Evolutionary conservation across 2,113 vertebrate species (phyloP).

Genomic region (Crocuta crocuta): DNA sequence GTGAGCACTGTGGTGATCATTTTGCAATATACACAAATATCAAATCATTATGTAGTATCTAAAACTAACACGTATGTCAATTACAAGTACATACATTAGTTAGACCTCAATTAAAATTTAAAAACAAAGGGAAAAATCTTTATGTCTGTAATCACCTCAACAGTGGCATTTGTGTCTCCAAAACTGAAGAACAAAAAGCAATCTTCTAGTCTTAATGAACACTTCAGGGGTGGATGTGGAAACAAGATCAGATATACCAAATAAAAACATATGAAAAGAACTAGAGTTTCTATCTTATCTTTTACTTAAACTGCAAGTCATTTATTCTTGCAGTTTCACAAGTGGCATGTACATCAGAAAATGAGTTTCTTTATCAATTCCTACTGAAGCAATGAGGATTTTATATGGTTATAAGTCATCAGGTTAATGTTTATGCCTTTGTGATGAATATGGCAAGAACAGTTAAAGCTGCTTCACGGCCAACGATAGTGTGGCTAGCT

Average conservation of each 20-base stretch:
- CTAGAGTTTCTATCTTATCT: background rate
- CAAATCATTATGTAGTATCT: background rate
- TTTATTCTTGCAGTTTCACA: background rate
- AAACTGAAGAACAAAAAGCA: background rate
- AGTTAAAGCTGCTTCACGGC: background rate
- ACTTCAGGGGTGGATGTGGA: background rate
- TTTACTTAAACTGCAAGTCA: background rate
- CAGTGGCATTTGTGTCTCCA: background rate
- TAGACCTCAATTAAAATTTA: background rate
- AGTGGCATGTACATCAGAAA: background rate
- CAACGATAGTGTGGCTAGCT: background rate
- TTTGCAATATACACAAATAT: background rate
- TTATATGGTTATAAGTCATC: background rate
- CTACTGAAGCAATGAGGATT: background rate
- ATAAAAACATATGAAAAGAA: background rate
- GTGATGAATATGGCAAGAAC: background rate
- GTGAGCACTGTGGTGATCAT: background rate
- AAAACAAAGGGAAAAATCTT: background rate
- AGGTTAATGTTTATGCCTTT: background rate
- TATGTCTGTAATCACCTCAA: background rate
- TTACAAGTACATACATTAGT: background rate
- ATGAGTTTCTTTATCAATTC: background rate
- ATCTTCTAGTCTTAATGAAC: background rate
- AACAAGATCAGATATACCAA: background rate
- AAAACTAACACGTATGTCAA: background rate